These are phyloP conservation scores for Pholis gunnellus DNA, from an alignment of 2,113 vertebrate genomes.

Conservation along the genomic window DNA sequence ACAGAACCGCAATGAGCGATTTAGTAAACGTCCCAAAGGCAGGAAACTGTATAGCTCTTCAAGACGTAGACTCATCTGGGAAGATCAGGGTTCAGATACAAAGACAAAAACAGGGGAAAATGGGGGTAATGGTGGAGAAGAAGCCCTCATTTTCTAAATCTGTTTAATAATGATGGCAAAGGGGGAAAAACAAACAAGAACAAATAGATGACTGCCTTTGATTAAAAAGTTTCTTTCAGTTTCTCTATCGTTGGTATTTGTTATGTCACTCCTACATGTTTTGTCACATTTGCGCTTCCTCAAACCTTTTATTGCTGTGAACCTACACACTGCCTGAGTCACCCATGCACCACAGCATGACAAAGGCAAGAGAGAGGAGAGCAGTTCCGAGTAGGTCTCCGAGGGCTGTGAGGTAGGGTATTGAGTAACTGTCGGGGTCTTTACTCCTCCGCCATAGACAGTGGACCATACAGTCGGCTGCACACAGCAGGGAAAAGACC, in stretches of 20 bases:
- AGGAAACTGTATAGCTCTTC: background rate
- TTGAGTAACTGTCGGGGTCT: slow-evolving; percentile 95
- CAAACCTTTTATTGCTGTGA: background rate
- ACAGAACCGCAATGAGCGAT: background rate
- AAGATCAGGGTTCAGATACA: background rate
- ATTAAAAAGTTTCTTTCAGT: background rate
- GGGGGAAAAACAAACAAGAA: background rate
- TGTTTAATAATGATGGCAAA: background rate
- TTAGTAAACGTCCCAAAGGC: background rate
- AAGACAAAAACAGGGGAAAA: too few species aligned
- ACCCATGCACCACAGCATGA: slow-evolving; percentile 68
- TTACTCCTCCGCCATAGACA: slow-evolving; percentile 88
- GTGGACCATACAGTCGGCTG: slow-evolving; percentile 90
- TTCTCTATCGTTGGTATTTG: background rate
- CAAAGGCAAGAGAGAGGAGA: slow-evolving; percentile 89
- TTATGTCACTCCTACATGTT: background rate
- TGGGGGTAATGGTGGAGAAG: too few species aligned
- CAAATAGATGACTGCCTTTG: background rate
- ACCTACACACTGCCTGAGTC: slow-evolving; percentile 51
- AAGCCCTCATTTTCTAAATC: background rate
- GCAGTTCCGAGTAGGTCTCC: slow-evolving; percentile 92
- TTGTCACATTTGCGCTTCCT: background rate
- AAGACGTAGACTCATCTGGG: background rate
- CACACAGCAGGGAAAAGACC: slow-evolving; percentile 89
- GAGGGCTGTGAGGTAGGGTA: slow-evolving; percentile 95